Percentiles rank a stretch among this genome's conserved stretches.
These are phyloP conservation scores for human (Homo sapiens) DNA, from an alignment of 2,113 vertebrate species.

Conservation along the genomic window DNA sequence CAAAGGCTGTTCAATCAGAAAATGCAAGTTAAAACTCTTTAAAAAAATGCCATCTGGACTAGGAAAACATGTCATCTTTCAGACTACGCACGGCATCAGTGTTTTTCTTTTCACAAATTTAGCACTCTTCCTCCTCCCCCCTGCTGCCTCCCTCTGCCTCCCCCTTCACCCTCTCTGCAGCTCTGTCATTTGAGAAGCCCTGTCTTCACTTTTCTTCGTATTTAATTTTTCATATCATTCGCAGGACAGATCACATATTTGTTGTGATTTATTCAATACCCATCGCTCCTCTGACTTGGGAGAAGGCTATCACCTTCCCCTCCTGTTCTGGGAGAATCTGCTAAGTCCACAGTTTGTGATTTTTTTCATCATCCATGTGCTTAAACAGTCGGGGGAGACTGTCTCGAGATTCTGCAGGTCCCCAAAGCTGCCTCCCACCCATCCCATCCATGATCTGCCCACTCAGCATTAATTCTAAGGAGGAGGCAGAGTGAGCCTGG, in stretches of 20 bases:
- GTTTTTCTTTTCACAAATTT: constrained; percentile 69
- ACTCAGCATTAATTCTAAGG: constrained; percentile 24
- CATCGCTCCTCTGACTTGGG: constrained; percentile 84
- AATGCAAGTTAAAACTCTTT: constrained; percentile 37
- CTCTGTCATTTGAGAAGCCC: constrained; percentile 76
- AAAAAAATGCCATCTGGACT: constrained; percentile 68
- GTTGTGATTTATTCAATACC: constrained; percentile 88
- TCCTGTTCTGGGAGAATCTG: constrained; percentile 81
- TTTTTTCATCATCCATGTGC: constrained; percentile 83
- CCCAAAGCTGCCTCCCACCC: constrained; percentile 76
- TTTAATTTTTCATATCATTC: constrained; percentile 84
- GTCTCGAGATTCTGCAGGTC: constrained; percentile 76
- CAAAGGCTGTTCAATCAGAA: constrained; percentile 41
- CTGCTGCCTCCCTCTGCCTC: constrained; percentile 19
- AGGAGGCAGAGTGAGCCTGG: neutral
- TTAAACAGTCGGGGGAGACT: constrained; percentile 72
- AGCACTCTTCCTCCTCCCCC: constrained; percentile 52
- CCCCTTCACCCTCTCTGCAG: constrained; percentile 46
- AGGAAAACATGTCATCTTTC: constrained; percentile 56
- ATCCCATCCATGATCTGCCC: constrained; percentile 65
- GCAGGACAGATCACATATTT: constrained; percentile 86
- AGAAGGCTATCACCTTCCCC: constrained; percentile 83
- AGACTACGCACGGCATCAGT: constrained; percentile 56
- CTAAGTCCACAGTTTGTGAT: constrained; percentile 84
- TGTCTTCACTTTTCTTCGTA: constrained; percentile 74